Evolutionary conservation across 2,113 vertebrate species (phyloP).

Genomic region (Microcebus ravelobensis): DNA sequence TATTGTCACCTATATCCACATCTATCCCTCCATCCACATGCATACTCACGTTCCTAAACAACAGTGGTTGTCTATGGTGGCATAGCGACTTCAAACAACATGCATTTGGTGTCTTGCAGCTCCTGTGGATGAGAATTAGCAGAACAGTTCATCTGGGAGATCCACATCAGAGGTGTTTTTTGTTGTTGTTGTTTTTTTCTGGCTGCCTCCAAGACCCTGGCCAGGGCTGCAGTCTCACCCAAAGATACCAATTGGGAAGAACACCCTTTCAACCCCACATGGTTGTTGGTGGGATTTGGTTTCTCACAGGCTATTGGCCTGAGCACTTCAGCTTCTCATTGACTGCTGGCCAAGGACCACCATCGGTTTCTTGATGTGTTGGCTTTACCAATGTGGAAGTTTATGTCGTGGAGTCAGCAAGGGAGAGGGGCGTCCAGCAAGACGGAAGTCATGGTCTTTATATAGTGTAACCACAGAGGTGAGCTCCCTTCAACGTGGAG

Average conservation of each 20-base stretch:
- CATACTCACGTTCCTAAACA: rapidly evolving
- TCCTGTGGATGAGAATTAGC: no score
- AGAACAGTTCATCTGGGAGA: not conserved
- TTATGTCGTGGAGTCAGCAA: not conserved
- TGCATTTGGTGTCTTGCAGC: not conserved
- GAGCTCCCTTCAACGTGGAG: not conserved
- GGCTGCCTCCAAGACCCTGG: rapidly evolving
- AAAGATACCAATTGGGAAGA: not conserved
- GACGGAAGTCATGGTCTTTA: not conserved
- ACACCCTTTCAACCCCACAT: not conserved
- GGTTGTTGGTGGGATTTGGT: not conserved
- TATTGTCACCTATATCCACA: not conserved
- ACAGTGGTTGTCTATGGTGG: rapidly evolving
- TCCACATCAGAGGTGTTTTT: no score
- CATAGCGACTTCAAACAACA: not conserved
- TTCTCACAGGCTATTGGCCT: not conserved
- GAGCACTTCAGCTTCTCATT: not conserved
- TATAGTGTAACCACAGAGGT: not conserved
- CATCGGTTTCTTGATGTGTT: not conserved
- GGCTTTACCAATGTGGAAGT: not conserved
- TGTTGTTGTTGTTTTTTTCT: no score
- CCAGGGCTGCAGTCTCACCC: not conserved
- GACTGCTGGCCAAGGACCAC: not conserved
- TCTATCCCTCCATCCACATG: not conserved
- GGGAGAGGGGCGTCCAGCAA: no score